A percentile compares a stretch with the other conserved stretches of the same genome.
These are phyloP conservation scores for Amphiduros pacificus DNA, from an alignment of 2,888 invertebrate species.

Conservation along the genomic window DNA sequence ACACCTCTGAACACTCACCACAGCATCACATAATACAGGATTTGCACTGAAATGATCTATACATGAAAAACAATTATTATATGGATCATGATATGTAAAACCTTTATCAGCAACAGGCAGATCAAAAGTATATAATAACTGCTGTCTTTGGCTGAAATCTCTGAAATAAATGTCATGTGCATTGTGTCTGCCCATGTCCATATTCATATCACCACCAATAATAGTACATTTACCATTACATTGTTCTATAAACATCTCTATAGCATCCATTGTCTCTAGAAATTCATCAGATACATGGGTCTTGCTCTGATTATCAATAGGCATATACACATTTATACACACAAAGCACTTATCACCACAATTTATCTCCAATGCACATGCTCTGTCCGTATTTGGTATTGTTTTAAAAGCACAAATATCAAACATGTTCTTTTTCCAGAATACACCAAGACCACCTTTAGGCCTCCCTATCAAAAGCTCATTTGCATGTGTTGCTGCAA, in stretches of 20 bases:
- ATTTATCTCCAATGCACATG: not conserved
- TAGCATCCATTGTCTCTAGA: not conserved
- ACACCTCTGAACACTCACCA: not conserved
- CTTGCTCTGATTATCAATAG: not conserved
- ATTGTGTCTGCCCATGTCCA: not conserved
- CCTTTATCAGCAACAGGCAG: not conserved
- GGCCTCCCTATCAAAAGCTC: not conserved
- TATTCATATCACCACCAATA: not conserved
- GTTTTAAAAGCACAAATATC: not conserved
- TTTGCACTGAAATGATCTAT: not conserved
- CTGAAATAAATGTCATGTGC: not conserved
- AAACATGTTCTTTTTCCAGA: not conserved
- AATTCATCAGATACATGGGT: not conserved
- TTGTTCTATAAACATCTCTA: not conserved
- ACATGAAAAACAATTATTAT: not conserved
- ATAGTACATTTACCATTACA: not conserved
- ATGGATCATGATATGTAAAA: not conserved
- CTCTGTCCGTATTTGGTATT: not conserved
- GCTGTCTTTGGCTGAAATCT: not conserved
- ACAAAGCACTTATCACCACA: not conserved
- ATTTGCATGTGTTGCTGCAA: not conserved
- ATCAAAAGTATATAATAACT: not conserved
- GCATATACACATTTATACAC: not conserved
- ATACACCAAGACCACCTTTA: not conserved
- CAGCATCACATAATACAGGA: not conserved